These are phyloP conservation scores for Vidua macroura DNA, from an alignment of 2,113 vertebrate species.

Conservation along the genomic window DNA sequence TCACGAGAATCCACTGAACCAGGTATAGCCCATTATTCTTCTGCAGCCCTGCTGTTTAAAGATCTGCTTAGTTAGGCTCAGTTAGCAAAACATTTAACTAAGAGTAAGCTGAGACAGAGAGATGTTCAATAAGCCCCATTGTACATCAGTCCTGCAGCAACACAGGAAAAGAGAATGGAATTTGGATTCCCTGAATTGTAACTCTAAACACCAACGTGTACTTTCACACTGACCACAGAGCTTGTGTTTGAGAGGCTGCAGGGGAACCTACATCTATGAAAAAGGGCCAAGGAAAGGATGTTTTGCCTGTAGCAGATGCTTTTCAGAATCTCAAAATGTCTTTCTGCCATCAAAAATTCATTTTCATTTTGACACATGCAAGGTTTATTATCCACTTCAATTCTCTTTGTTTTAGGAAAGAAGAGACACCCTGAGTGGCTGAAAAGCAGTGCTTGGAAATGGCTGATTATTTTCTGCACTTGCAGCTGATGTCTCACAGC, in stretches of 20 bases:
- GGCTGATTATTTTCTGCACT: background rate
- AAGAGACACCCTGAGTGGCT: background rate
- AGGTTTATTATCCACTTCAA: background rate
- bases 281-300: background rate
- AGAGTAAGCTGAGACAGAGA: background rate
- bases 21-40: background rate
- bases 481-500: background rate
- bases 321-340: background rate
- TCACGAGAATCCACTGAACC: background rate
- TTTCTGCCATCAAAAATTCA: background rate
- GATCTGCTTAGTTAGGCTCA: background rate
- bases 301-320: background rate
- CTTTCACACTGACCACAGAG: background rate
- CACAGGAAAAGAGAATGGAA: background rate
- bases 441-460: background rate
- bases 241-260: background rate
- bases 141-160: background rate
- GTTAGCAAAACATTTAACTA: background rate
- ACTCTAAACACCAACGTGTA: accelerated
- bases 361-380: background rate
- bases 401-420: background rate
- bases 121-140: accelerated
- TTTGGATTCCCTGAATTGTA: background rate
- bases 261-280: background rate
- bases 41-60: background rate